Conservation (phyloP, 2,797 vertebrate species). For the Galagoides demidoff region DNA sequence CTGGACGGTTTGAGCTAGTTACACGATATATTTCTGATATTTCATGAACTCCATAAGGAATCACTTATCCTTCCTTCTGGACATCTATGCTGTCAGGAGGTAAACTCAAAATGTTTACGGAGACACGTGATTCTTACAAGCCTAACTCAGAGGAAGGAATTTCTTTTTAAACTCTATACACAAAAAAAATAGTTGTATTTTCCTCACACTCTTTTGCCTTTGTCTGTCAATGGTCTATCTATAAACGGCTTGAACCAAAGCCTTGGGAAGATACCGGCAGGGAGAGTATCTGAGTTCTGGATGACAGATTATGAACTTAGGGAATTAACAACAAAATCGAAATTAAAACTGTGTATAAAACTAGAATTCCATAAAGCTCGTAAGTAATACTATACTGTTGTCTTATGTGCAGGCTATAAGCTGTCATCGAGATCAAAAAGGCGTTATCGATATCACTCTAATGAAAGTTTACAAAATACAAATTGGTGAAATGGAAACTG, state of each 20-base stretch:
- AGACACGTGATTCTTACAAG: not conserved
- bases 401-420: not conserved
- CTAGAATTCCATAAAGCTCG: conserved; percentile 22
- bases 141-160: not conserved
- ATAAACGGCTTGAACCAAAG: not conserved
- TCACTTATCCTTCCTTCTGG: not conserved
- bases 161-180: conserved; percentile 1
- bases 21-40: conserved; percentile 37
- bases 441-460: not conserved
- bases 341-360: not conserved
- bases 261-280: not conserved
- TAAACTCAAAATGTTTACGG: not conserved
- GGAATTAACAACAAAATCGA: not conserved
- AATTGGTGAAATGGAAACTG: conserved; percentile 17
- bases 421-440: not conserved
- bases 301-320: not conserved
- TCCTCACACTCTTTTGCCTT: not conserved
- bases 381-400: not conserved
- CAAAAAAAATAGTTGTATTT: conserved; percentile 13
- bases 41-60: not conserved
- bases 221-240: not conserved
- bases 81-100: not conserved
- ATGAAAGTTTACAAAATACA: conserved; percentile 36
- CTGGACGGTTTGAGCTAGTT: conserved; percentile 7
- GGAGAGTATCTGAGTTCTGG: not conserved